These are phyloP conservation scores for Auanema sp. DNA, from an alignment of 2,888 invertebrate genomes.

Conservation along the genomic window DNA sequence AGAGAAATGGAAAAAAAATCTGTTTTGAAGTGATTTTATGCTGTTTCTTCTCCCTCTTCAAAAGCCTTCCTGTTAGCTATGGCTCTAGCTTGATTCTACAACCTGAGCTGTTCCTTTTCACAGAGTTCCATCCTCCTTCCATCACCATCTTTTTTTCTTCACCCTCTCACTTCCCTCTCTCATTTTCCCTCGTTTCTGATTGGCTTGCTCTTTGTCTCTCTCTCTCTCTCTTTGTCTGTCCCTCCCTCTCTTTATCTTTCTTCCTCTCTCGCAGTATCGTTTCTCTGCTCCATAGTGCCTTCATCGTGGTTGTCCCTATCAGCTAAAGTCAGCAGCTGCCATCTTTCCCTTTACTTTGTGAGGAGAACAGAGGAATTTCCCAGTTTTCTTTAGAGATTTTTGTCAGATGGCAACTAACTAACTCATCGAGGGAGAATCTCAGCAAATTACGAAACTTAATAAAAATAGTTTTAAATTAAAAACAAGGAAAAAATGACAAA, in stretches of 20 bases:
- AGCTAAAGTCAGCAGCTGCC: too few relatives aligned
- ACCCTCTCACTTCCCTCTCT: conserved; percentile 6
- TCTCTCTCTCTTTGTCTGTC: neutral
- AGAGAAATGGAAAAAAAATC: too few relatives aligned
- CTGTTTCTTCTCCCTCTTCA: conserved; percentile 9
- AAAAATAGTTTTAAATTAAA: neutral
- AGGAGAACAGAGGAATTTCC: too few relatives aligned
- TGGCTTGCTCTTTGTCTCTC: neutral
- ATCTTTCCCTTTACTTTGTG: too few relatives aligned
- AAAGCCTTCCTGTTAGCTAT: conserved; percentile 5
- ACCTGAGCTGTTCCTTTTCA: conserved; percentile 14
- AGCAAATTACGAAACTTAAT: neutral
- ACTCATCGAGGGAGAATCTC: neutral
- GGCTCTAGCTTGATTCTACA: conserved; percentile 5
- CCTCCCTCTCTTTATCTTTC: neutral
- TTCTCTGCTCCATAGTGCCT: too few relatives aligned
- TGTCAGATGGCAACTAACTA: too few relatives aligned
- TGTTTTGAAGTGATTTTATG: too few relatives aligned
- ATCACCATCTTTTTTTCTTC: neutral
- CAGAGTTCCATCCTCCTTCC: conserved; percentile 1
- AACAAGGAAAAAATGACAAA: neutral
- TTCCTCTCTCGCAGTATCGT: neutral
- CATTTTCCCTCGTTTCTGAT: conserved; percentile 10
- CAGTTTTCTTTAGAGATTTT: too few relatives aligned
- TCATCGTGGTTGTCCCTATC: too few relatives aligned